Percentiles rank a stretch among this genome's conserved stretches.
These are phyloP conservation scores for Ectemnius lituratus DNA, from an alignment of 2,888 invertebrate genomes.

Conservation along the genomic window DNA sequence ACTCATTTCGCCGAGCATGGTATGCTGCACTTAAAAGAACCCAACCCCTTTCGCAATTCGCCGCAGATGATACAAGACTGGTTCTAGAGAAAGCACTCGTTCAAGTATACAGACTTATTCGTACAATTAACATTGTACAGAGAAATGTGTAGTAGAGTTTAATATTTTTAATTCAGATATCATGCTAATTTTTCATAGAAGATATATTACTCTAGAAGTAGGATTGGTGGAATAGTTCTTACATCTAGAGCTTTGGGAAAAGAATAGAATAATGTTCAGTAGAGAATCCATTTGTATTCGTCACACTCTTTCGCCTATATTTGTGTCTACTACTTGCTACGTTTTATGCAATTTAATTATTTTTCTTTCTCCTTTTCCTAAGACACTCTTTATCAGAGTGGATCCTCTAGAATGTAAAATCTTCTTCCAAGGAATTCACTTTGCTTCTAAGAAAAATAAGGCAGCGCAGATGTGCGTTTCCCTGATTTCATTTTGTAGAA, in stretches of 20 bases:
- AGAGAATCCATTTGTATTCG: conserved; percentile 25
- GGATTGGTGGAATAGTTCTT: background rate
- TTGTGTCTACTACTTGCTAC: conserved; percentile 1
- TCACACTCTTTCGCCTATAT: conserved; percentile 5
- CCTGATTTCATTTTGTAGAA: conserved; percentile 6
- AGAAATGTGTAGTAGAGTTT: too few relatives aligned
- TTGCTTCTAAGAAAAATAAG: background rate
- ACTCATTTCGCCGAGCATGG: conserved; percentile 46
- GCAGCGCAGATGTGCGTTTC: conserved; percentile 6
- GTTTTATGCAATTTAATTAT: background rate
- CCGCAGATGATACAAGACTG: too few relatives aligned
- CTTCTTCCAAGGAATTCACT: background rate
- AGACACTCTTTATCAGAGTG: too few relatives aligned
- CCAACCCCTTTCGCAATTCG: too few relatives aligned
- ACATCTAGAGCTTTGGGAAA: conserved; percentile 8
- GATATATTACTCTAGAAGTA: background rate
- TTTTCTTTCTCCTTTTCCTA: too few relatives aligned
- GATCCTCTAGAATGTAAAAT: too few relatives aligned
- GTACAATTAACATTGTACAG: too few relatives aligned
- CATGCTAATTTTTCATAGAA: too few relatives aligned
- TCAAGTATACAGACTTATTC: too few relatives aligned
- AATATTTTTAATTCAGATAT: too few relatives aligned
- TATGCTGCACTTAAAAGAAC: conserved; percentile 16
- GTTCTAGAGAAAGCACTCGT: too few relatives aligned
- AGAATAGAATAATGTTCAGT: conserved; percentile 29